Base-by-base conservation (phyloP, 2,797 vertebrate genomes). In the Leuciscus waleckii region DNA sequence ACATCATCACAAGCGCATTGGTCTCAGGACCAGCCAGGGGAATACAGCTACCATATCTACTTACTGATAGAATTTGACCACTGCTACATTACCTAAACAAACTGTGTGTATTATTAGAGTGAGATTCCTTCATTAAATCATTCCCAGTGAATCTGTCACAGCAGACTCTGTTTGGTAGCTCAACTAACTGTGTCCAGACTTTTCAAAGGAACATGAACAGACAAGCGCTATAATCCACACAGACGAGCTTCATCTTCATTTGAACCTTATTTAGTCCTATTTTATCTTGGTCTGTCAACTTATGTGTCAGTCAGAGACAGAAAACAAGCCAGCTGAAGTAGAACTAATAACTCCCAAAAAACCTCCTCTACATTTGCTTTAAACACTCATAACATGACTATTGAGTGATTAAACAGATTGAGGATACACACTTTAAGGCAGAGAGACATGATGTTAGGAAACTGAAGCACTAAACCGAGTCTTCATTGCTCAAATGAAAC, bases 221-320 rank as follows among this genome's bases (percentile, higher is more conserved):
- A 51, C 81, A 75, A 56, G 61, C 82, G 26, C 41, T 39, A 46
- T 68, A 73, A 75, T 65, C 7, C 69, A 51, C 37, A 71, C 32
- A 85, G 41, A 86, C 37, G 35, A 29, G 58, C 63, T 67, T 83
- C 54, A 68, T 85, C 69, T 82, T 74, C 54, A 51, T 69, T 58
- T 71, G 37, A 85, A 86, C 56, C 84, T 87, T 35, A 85, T 84
- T 89, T 81, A 79, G 67, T 88, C 90, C 89, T 69, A 89, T 79
- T 83, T 86, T 51, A 83, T 87, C 85, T 81, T 83, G 56, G 73
- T 76, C 35, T 80, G 67, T 56, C 82, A 73, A 54, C 54, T 46
- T 69, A 69, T 21, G 21, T 39, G 39, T 35, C 35, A 63, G 43
- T 71, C 39, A 32, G 41, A 14, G 63, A 35, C 54, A 32, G 37